Evolutionary conservation across 2,113 vertebrate genomes (phyloP).

Genomic region (Petromus typicus): DNA sequence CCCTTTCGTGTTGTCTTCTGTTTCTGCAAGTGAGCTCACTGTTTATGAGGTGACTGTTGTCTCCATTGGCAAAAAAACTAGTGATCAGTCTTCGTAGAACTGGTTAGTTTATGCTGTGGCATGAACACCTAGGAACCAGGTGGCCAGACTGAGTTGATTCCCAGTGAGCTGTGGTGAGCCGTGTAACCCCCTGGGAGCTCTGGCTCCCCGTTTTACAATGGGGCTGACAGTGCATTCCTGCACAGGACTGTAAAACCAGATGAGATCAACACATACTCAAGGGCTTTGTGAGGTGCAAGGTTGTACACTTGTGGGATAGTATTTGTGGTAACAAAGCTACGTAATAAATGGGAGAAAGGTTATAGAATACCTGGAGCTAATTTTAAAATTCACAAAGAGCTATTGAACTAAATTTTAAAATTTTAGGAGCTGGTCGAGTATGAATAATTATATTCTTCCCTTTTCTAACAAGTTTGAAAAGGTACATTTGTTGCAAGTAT

Average conservation of each 20-base stretch:
- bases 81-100: neutral
- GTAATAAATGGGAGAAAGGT: neutral
- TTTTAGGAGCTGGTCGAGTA: neutral
- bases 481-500: neutral
- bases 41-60: neutral
- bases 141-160: neutral
- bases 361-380: neutral
- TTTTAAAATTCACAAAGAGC: constrained; percentile 23
- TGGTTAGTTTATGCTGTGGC: neutral
- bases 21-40: neutral
- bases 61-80: neutral
- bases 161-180: neutral
- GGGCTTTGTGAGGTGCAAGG: neutral
- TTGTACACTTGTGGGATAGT: neutral
- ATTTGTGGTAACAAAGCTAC: neutral
- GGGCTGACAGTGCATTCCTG: neutral
- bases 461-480: neutral
- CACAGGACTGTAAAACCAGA: neutral
- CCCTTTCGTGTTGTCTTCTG: neutral
- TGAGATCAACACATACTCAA: neutral
- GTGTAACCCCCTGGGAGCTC: neutral
- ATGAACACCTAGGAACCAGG: neutral
- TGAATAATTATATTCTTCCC: neutral
- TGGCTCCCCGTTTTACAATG: neutral
- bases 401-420: constrained; percentile 14